Evolutionary conservation across 2,888 invertebrate genomes (phyloP).

Genomic region (Tortricodes alternella): DNA sequence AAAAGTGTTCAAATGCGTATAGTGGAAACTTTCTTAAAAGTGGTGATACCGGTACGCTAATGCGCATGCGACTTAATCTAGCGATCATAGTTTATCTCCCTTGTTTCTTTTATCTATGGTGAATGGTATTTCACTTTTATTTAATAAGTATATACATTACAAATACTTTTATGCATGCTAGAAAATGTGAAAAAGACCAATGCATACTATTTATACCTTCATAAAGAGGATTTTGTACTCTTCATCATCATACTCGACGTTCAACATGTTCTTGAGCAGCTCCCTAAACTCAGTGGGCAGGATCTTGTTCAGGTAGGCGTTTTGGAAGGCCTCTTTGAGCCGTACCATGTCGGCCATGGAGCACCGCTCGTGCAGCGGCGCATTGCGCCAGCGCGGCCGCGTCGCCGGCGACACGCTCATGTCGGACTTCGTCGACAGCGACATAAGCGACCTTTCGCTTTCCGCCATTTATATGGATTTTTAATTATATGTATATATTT

Average conservation of each 20-base stretch:
- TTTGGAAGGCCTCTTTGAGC: conserved; percentile 72
- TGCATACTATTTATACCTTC: too few species aligned
- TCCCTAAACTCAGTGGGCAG: conserved; percentile 66
- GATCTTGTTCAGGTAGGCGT: conserved; percentile 64
- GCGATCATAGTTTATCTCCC: too few species aligned
- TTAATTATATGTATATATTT: too few species aligned
- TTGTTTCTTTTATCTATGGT: too few species aligned
- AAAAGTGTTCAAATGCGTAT: too few species aligned
- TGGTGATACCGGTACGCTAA: too few species aligned
- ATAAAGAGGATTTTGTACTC: conserved; percentile 85
- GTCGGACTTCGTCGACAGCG: conserved; percentile 60
- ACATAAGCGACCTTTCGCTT: conserved; percentile 60
- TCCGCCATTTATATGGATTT: conserved; percentile 51
- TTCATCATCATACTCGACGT: conserved; percentile 79
- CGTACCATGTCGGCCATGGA: conserved; percentile 69
- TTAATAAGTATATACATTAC: too few species aligned
- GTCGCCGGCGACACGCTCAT: conserved; percentile 50
- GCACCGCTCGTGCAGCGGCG: conserved; percentile 67
- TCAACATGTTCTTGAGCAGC: conserved; percentile 63
- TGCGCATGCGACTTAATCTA: too few species aligned
- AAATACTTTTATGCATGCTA: too few species aligned
- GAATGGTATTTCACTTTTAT: too few species aligned
- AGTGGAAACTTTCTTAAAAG: too few species aligned
- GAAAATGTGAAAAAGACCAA: too few species aligned
- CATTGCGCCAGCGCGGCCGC: conserved; percentile 54